Conservation (phyloP, 2,113 vertebrate genomes). For the Capreolus pygargus region DNA sequence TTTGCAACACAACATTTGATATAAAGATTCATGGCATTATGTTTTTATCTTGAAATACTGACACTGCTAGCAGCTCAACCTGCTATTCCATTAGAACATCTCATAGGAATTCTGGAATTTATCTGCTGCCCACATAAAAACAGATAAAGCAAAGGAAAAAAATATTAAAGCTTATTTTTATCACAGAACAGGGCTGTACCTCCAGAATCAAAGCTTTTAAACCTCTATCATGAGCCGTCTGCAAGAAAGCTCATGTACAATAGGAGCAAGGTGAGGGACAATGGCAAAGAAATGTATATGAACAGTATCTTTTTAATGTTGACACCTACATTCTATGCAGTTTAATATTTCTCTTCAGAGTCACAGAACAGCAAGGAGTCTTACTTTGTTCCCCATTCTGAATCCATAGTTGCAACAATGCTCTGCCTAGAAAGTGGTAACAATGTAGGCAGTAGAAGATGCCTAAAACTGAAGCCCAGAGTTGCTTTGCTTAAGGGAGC, state of each 20-base stretch:
- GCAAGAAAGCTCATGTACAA: not conserved
- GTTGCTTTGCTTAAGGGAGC: not conserved
- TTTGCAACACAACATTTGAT: conserved; percentile 57
- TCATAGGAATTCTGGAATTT: conserved; percentile 53
- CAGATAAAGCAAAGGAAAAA: conserved; percentile 62
- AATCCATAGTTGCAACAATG: not conserved
- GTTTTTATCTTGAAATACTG: conserved; percentile 48
- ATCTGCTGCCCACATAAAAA: conserved; percentile 25
- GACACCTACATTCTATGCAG: not conserved
- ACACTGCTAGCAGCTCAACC: conserved; percentile 26
- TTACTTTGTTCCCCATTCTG: not conserved
- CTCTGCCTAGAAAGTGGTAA: not conserved
- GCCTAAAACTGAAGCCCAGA: not conserved
- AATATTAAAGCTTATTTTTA: conserved; percentile 52
- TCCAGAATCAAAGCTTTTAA: conserved; percentile 60
- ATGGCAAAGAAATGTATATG: not conserved
- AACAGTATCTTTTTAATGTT: not conserved
- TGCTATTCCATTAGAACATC: conserved; percentile 46
- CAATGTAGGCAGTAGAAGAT: not conserved
- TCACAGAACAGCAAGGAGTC: not conserved
- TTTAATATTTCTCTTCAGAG: not conserved
- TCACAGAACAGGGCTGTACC: not conserved
- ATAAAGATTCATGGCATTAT: conserved; percentile 50
- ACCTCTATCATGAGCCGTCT: not conserved
- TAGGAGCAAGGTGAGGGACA: conserved; percentile 36